phyloP scores from a whole-genome alignment of 2,113 vertebrate genomes.

The Chaetodon trifascialis region DNA sequence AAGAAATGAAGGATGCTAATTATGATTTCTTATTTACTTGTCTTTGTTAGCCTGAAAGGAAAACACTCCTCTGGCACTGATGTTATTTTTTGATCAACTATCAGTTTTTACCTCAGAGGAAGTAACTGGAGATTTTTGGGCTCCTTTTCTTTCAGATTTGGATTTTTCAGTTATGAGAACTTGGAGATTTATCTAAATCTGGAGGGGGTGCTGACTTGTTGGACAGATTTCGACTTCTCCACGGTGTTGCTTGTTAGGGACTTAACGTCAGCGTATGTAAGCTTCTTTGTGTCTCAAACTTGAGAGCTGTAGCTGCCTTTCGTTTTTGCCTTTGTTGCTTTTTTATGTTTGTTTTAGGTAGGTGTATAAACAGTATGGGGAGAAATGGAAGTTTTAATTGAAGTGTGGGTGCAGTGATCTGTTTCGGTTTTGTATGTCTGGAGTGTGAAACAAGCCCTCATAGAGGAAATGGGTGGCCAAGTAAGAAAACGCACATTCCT shows the following conservation, averaged over 20 bases:
- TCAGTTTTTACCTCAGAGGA: neutral
- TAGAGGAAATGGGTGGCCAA: neutral
- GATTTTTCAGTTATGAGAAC: neutral
- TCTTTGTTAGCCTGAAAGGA: neutral
- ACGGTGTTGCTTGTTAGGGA: neutral
- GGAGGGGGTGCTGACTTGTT: neutral
- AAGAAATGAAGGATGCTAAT: neutral
- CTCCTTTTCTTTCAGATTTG: neutral
- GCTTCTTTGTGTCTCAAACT: neutral
- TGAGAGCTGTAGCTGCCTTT: neutral
- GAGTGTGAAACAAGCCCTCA: neutral
- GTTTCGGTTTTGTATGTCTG: neutral
- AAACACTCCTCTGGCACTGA: neutral
- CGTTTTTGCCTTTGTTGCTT: neutral
- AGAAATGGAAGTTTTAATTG: neutral
- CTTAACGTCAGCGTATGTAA: neutral
- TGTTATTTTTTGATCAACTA: conserved; percentile 1
- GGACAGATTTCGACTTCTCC: neutral
- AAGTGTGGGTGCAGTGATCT: neutral
- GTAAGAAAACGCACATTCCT: neutral
- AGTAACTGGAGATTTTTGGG: neutral
- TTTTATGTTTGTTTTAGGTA: neutral
- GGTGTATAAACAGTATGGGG: neutral
- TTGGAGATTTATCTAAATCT: neutral
- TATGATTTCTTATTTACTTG: neutral